Evolutionary conservation across 30 jellyfish, hydroid and myxozoan species (phyloP).

Genomic region (Aurelia sp.): DNA sequence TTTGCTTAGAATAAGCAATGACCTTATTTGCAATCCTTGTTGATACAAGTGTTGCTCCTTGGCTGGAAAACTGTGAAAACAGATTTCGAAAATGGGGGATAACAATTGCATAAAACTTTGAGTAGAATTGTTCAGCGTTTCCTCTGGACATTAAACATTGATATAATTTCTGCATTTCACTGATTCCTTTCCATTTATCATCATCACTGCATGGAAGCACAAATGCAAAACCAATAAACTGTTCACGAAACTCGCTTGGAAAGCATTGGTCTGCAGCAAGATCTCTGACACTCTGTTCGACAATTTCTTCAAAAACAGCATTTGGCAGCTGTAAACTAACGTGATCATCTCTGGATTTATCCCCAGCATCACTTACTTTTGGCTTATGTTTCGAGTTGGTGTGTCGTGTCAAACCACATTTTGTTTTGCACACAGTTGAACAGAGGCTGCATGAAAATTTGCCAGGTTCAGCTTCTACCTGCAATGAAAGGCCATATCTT

Average conservation of each 20-base stretch:
- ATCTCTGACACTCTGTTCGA: not conserved
- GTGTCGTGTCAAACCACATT: constrained; percentile 19
- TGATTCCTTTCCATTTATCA: not conserved
- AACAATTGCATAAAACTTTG: not conserved
- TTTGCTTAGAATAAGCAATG: not conserved
- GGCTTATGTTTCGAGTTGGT: constrained; percentile 7
- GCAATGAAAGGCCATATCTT: not conserved
- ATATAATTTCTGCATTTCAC: not conserved
- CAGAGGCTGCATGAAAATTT: constrained; percentile 25
- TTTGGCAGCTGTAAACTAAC: not conserved
- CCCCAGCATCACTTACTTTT: constrained; percentile 1
- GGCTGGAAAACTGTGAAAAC: not conserved
- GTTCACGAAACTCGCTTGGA: constrained; percentile 7
- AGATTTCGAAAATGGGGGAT: not conserved
- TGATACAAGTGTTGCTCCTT: constrained; percentile 13
- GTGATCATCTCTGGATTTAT: not conserved
- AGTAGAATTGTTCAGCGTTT: not conserved
- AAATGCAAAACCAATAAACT: not conserved
- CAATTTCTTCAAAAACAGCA: constrained; percentile 2
- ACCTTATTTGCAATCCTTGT: not conserved
- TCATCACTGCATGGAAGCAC: not conserved
- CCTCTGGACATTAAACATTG: not conserved
- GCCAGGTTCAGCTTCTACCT: constrained; percentile 14
- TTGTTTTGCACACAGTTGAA: constrained; percentile 18
- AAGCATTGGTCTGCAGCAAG: not conserved